Percentiles rank a stretch among this genome's conserved stretches.
Conservation (phyloP, 2,797 vertebrate genomes). For the Megaceryle alcyon region DNA sequence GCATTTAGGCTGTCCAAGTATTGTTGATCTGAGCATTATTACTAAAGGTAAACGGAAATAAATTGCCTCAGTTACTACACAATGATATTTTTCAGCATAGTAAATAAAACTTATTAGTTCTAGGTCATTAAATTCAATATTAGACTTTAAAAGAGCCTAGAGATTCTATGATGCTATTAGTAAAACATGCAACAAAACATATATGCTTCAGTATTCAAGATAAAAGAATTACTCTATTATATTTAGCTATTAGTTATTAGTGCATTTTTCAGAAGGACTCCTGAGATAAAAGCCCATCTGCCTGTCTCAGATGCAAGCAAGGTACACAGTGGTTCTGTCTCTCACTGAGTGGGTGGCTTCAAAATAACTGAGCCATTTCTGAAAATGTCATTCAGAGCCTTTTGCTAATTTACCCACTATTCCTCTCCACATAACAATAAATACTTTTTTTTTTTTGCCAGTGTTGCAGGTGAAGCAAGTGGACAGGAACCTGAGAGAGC, state of each 20-base stretch:
- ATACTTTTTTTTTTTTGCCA: not conserved
- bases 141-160: conserved; percentile 17
- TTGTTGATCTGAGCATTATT: conserved; percentile 4
- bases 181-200: not conserved
- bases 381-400: not conserved
- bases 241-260: conserved; percentile 19
- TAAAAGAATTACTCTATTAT: not conserved
- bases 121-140: conserved; percentile 53
- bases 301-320: not conserved
- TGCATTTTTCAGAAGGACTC: not conserved
- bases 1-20: not conserved
- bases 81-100: not conserved
- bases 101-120: conserved; percentile 68
- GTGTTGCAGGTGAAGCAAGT: not conserved
- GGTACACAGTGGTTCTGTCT: not conserved
- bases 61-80: not conserved
- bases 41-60: conserved; percentile 54
- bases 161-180: conserved; percentile 19
- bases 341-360: not conserved
- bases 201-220: not conserved
- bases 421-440: not conserved
- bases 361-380: conserved; percentile 19
- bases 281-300: not conserved
- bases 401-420: not conserved
- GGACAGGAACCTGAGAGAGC: not conserved